phyloP scores from a whole-genome alignment of 2,113 vertebrate species.

The Chloroceryle aenea region DNA sequence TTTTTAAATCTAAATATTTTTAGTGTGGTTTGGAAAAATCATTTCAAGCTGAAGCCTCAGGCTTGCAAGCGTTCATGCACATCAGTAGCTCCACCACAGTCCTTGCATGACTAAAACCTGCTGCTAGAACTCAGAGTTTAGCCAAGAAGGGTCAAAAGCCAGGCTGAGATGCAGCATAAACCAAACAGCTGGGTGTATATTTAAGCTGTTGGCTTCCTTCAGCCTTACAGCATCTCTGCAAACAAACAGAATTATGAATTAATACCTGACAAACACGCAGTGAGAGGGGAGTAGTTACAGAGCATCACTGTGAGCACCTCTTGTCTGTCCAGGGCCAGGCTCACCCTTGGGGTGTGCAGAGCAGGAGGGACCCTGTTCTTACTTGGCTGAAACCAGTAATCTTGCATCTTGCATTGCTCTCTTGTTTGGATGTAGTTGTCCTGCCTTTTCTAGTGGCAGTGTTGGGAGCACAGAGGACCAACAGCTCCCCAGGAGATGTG shows the following conservation, averaged over 20 bases:
- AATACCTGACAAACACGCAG: background rate
- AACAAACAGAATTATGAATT: background rate
- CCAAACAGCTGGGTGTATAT: background rate
- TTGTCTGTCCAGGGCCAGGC: too few relatives aligned
- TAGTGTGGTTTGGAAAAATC: background rate
- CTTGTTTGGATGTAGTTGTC: background rate
- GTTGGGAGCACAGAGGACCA: background rate
- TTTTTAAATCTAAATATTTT: background rate
- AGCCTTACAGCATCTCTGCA: background rate
- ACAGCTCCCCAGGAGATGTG: background rate
- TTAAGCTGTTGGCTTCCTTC: background rate
- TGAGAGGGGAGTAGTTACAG: background rate
- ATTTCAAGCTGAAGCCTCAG: background rate
- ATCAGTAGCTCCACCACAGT: background rate
- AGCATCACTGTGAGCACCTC: background rate
- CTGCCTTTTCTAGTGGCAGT: background rate
- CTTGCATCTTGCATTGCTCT: accelerated
- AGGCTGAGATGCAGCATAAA: background rate
- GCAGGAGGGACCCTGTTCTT: background rate
- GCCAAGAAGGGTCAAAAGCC: background rate
- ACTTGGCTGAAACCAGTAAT: background rate
- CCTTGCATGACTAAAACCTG: background rate
- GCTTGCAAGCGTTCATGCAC: accelerated
- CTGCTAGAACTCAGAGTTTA: background rate
- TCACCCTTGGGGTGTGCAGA: background rate